These are phyloP conservation scores for Parnassius glacialis DNA, from an alignment of 2,888 invertebrate genomes.

Conservation along the genomic window DNA sequence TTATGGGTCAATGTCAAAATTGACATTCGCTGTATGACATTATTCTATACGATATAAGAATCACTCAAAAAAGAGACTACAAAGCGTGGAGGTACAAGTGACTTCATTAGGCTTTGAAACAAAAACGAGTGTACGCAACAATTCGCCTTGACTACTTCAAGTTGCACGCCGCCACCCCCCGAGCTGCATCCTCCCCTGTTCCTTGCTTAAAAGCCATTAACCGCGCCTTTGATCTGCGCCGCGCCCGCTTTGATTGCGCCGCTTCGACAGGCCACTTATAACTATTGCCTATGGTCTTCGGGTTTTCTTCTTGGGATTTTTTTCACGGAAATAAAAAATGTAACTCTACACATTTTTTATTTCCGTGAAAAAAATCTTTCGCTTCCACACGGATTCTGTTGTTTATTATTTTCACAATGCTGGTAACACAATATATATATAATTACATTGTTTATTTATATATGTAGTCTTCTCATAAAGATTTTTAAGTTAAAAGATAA, in stretches of 20 bases:
- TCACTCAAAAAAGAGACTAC: slow-evolving; percentile 7
- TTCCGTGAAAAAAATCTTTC: slow-evolving; percentile 11
- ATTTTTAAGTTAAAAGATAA: too few relatives aligned
- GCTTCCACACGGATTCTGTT: not conserved
- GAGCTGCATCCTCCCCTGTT: slow-evolving; percentile 33
- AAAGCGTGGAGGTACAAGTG: slow-evolving; percentile 41
- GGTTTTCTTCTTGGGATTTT: too few relatives aligned
- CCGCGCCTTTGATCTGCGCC: slow-evolving; percentile 67
- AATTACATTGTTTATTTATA: too few relatives aligned
- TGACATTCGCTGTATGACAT: not conserved
- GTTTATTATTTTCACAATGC: too few relatives aligned
- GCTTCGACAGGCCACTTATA: slow-evolving; percentile 69
- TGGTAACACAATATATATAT: too few relatives aligned
- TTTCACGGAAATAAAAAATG: too few relatives aligned
- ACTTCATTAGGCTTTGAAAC: slow-evolving; percentile 58
- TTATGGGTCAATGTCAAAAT: too few relatives aligned
- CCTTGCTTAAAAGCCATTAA: slow-evolving; percentile 72
- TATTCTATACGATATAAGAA: slow-evolving; percentile 6
- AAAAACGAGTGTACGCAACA: slow-evolving; percentile 50
- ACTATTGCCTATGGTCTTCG: slow-evolving; percentile 48
- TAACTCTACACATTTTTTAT: slow-evolving; percentile 24
- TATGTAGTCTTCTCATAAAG: too few relatives aligned
- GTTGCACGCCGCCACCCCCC: slow-evolving; percentile 34
- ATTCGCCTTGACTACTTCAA: slow-evolving; percentile 59
- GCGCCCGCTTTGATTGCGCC: slow-evolving; percentile 63